Conservation (phyloP, 2,113 vertebrate genomes). For the Clinocottus analis region DNA sequence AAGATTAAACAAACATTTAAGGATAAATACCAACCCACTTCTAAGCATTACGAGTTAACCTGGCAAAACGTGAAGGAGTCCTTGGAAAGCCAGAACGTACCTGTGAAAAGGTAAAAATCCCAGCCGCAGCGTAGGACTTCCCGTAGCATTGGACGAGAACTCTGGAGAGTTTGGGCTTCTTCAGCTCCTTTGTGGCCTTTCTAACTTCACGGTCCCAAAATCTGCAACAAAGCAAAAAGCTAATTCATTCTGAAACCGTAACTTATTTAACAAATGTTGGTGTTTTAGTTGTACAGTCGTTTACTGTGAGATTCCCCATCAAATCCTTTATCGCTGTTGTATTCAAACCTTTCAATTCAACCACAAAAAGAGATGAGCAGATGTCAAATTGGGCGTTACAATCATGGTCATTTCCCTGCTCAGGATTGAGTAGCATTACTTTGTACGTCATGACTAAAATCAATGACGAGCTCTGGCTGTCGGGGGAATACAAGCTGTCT, state of each 20-base stretch:
- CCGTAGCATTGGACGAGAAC: conserved; percentile 91
- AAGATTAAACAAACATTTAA: no score
- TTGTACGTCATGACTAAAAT: not conserved
- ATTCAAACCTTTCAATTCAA: not conserved
- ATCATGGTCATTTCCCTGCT: not conserved
- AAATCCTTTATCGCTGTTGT: not conserved
- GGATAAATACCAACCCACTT: not conserved
- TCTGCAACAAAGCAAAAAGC: conserved; percentile 32
- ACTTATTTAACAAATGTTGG: not conserved
- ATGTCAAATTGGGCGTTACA: no score
- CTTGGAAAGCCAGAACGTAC: conserved; percentile 71
- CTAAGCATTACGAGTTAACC: not conserved
- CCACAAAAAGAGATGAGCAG: no score
- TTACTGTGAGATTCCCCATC: not conserved
- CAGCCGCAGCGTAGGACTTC: conserved; percentile 87
- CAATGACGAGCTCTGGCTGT: not conserved
- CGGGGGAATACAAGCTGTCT: no score
- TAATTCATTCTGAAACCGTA: not conserved
- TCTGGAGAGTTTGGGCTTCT: conserved; percentile 86
- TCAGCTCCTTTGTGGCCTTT: conserved; percentile 84
- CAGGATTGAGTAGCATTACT: no score
- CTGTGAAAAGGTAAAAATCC: conserved; percentile 88
- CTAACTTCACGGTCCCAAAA: conserved; percentile 90
- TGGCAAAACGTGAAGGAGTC: not conserved
- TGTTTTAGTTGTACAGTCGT: no score